A percentile compares a stretch with the other conserved stretches of the same genome.
Evolutionary conservation across 2,797 vertebrate species (phyloP).

Genomic region (Leucoraja ocellata): DNA sequence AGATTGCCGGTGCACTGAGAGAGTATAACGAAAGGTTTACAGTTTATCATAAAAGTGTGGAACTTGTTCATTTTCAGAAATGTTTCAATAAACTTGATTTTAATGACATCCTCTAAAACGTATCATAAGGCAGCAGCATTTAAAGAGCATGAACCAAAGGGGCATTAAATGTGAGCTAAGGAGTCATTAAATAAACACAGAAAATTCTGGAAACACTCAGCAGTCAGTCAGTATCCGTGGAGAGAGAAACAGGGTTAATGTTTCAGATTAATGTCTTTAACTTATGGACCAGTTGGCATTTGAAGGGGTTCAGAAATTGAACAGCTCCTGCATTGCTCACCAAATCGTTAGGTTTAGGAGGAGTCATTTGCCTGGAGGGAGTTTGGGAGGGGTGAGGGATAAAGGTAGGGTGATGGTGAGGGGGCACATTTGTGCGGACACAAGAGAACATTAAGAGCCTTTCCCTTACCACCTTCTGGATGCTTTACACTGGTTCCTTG

Average conservation of each 20-base stretch:
- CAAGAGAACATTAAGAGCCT: too few species aligned
- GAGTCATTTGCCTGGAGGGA: not conserved
- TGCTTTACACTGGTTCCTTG: not conserved
- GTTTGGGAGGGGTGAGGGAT: not conserved
- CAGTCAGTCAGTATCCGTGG: too few species aligned
- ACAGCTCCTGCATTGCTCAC: too few species aligned
- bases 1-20: slow-evolving; percentile 7
- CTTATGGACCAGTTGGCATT: too few species aligned
- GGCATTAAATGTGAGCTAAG: not conserved
- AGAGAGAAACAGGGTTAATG: too few species aligned
- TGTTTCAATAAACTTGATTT: slow-evolving; percentile 20
- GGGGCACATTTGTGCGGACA: too few species aligned
- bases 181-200: not conserved
- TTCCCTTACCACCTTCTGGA: too few species aligned
- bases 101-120: slow-evolving; percentile 23
- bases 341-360: too few species aligned
- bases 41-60: not conserved
- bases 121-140: not conserved
- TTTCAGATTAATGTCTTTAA: too few species aligned
- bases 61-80: slow-evolving; percentile 21
- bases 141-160: not conserved
- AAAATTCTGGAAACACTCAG: too few species aligned
- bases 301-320: too few species aligned
- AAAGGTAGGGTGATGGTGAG: too few species aligned
- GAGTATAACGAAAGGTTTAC: slow-evolving; percentile 10